These are phyloP conservation scores for Eublepharis macularius DNA, from an alignment of 2,113 vertebrate species.

Conservation along the genomic window DNA sequence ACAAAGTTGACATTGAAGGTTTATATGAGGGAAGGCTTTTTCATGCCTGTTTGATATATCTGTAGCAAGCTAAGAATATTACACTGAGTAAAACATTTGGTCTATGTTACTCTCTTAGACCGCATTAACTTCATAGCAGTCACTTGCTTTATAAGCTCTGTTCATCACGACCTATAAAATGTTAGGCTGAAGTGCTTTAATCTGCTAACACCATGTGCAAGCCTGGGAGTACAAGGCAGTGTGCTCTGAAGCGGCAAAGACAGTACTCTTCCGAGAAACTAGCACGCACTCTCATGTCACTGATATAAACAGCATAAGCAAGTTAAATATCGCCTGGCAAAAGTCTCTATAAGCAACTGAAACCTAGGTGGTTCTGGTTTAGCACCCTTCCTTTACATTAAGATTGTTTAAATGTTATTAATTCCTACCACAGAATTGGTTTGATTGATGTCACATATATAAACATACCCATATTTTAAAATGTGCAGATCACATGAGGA, in stretches of 20 bases:
- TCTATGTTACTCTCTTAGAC: slow-evolving; percentile 60
- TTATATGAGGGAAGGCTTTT: not conserved
- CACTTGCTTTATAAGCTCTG: slow-evolving; percentile 70
- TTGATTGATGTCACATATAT: not conserved
- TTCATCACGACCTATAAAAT: slow-evolving; percentile 82
- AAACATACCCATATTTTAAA: not conserved
- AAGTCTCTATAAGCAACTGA: slow-evolving; percentile 45
- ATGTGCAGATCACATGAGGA: not conserved
- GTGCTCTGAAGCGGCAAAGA: slow-evolving; percentile 80
- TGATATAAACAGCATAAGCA: slow-evolving; percentile 83
- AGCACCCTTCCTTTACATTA: slow-evolving; percentile 1
- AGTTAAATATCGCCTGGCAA: slow-evolving; percentile 74
- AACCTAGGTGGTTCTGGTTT: slow-evolving; percentile 21
- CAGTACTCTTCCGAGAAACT: slow-evolving; percentile 76
- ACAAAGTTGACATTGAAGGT: slow-evolving; percentile 19
- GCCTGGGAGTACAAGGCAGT: slow-evolving; percentile 74
- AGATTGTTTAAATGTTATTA: not conserved
- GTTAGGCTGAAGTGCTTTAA: slow-evolving; percentile 84
- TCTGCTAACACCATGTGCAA: slow-evolving; percentile 75
- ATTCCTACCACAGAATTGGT: not conserved
- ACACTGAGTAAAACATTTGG: slow-evolving; percentile 37
- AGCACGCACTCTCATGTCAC: slow-evolving; percentile 77
- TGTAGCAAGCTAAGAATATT: slow-evolving; percentile 61
- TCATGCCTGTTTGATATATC: slow-evolving; percentile 25
- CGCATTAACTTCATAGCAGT: slow-evolving; percentile 68